A percentile compares a stretch with the other conserved stretches of the same genome.
Conservation (phyloP, 2,113 vertebrate genomes). For the Ivindomyrus marchei region DNA sequence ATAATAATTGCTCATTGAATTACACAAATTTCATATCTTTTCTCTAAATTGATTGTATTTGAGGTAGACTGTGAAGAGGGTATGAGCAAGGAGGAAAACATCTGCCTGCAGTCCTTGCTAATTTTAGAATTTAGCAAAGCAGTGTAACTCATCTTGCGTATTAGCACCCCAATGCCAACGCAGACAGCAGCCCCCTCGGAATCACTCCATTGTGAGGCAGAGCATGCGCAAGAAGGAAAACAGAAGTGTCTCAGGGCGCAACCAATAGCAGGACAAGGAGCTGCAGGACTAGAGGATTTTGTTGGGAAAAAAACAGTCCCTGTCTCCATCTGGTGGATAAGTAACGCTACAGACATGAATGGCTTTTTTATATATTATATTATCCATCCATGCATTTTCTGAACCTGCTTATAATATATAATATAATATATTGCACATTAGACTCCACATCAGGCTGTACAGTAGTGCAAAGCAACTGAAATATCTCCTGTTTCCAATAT, state of each 20-base stretch:
- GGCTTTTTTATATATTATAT: not conserved
- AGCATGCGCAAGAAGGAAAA: not conserved
- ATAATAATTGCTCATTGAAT: not conserved
- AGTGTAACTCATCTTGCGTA: not conserved
- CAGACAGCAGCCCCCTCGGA: not conserved
- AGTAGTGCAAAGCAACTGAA: not conserved
- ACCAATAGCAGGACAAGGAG: not conserved
- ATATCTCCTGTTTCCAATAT: not conserved
- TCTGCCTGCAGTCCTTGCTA: not conserved
- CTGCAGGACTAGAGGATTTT: not conserved
- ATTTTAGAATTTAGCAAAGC: not conserved
- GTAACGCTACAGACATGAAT: not conserved
- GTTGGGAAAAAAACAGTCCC: not conserved
- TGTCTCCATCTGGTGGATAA: conserved; percentile 21
- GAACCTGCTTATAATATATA: not conserved
- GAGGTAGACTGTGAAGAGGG: not conserved
- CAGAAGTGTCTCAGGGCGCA: not conserved
- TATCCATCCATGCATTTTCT: not conserved
- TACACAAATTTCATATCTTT: not conserved
- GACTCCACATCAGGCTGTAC: not conserved
- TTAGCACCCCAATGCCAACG: not conserved
- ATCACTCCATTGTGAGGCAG: not conserved
- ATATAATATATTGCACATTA: not conserved
- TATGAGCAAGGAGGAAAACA: not conserved
- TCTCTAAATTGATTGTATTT: not conserved